Percentiles rank a stretch among this genome's conserved stretches.
Conservation (phyloP, 2,888 invertebrate species). For the Amiota mariae region DNA sequence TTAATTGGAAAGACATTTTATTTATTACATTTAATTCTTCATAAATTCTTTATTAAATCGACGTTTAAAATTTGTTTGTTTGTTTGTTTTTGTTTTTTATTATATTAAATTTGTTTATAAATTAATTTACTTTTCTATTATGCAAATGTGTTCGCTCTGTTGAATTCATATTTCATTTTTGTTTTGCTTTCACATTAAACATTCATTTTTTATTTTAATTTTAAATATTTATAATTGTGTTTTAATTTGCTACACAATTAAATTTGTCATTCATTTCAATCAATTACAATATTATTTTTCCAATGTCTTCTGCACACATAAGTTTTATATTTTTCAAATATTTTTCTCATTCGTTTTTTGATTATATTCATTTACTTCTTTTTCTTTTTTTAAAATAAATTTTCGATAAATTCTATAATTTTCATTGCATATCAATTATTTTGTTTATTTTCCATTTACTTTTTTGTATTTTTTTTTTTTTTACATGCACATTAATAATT, state of each 20-base stretch:
- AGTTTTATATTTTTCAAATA: constrained; percentile 45
- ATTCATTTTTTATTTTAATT: constrained; percentile 27
- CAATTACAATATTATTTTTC: constrained; percentile 35
- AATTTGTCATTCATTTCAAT: no score
- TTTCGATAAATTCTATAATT: constrained; percentile 61
- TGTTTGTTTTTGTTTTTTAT: constrained; percentile 19
- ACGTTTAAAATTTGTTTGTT: constrained; percentile 62
- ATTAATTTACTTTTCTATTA: constrained; percentile 60
- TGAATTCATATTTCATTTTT: constrained; percentile 36
- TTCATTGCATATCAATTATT: constrained; percentile 55
- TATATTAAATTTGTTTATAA: constrained; percentile 31
- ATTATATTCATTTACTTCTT: constrained; percentile 55
- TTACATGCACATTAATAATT: constrained; percentile 35
- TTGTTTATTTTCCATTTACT: constrained; percentile 18
- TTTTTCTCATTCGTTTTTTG: constrained; percentile 45
- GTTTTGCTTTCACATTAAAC: constrained; percentile 24
- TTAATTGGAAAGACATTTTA: no score
- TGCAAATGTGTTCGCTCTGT: constrained; percentile 57
- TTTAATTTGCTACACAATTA: constrained; percentile 37
- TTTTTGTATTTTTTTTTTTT: constrained; percentile 30
- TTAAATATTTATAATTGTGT: constrained; percentile 3
- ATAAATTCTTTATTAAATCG: constrained; percentile 71
- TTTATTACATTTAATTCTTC: constrained; percentile 65
- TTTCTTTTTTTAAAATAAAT: constrained; percentile 54
- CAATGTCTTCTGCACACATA: constrained; percentile 36